Conservation (phyloP, 1,140 invertebrate genomes). For the Zaprionus africanus region DNA sequence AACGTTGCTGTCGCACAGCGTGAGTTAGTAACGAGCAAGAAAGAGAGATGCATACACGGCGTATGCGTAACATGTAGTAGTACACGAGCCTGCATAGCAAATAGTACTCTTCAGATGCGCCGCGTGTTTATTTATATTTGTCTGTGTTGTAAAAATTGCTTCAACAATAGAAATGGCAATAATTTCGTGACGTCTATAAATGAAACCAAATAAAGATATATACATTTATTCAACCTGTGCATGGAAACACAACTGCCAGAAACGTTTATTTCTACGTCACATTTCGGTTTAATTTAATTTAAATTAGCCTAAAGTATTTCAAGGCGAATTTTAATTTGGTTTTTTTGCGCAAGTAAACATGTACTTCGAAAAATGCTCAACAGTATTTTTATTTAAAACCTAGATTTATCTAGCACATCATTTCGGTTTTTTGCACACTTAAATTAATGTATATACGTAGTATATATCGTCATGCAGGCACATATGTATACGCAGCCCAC, state of each 20-base stretch:
- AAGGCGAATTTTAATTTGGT: slow-evolving; percentile 2
- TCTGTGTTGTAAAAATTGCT: slow-evolving; percentile 39
- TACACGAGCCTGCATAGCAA: slow-evolving; percentile 23
- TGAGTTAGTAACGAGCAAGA: slow-evolving; percentile 51
- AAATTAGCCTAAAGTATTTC: slow-evolving; percentile 5
- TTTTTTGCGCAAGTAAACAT: neutral
- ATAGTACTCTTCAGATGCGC: slow-evolving; percentile 39
- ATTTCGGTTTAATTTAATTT: neutral
- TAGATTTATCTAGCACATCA: slow-evolving; percentile 5
- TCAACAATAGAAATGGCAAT: slow-evolving; percentile 21
- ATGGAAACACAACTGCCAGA: neutral
- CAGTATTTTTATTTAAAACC: neutral
- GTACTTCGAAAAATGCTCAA: neutral
- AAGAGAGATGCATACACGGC: slow-evolving; percentile 51
- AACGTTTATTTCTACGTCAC: neutral
- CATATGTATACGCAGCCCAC: neutral
- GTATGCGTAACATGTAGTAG: slow-evolving; percentile 64
- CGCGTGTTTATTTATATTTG: slow-evolving; percentile 50
- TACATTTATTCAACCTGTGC: neutral
- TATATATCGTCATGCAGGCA: neutral
- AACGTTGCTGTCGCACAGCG: slow-evolving; percentile 58
- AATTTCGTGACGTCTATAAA: slow-evolving; percentile 24
- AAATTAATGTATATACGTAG: slow-evolving; percentile 4
- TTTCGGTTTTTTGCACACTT: slow-evolving; percentile 5
- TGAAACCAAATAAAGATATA: neutral